Percentiles rank a stretch among this genome's conserved stretches.
Evolutionary conservation across 1,140 invertebrate genomes (phyloP).

Genomic region (Aphaenogaster rudis): DNA sequence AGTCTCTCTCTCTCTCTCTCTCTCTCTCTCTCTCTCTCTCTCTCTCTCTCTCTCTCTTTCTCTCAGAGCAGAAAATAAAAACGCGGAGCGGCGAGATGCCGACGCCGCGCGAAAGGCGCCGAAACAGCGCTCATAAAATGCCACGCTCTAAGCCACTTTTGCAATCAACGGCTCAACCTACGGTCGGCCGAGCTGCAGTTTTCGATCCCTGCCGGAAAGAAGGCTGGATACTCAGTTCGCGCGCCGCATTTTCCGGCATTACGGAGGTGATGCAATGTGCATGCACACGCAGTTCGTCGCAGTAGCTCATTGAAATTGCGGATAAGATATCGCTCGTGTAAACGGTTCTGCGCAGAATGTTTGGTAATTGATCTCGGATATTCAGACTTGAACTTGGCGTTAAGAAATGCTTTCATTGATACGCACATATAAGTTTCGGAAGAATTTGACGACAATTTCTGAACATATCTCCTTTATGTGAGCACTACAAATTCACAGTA

Average conservation of each 20-base stretch:
- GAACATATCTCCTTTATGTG: background rate
- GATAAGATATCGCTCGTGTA: background rate
- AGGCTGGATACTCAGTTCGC: background rate
- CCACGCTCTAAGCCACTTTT: conserved; percentile 66
- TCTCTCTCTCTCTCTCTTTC: background rate
- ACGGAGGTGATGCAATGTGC: background rate
- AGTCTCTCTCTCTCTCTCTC: background rate
- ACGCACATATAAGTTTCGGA: background rate
- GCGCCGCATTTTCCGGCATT: conserved; percentile 15
- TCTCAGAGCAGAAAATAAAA: conserved; percentile 56
- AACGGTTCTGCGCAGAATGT: background rate
- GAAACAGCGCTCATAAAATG: conserved; percentile 69
- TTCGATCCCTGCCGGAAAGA: conserved; percentile 38
- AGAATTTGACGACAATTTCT: background rate
- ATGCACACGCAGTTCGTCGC: background rate
- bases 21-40: background rate
- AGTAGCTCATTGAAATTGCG: conserved; percentile 1
- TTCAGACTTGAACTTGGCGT: background rate
- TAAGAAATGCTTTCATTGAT: background rate
- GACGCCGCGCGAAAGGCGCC: conserved; percentile 56
- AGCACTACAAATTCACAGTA: background rate
- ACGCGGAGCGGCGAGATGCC: conserved; percentile 31
- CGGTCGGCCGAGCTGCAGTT: conserved; percentile 37
- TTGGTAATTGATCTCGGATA: background rate
- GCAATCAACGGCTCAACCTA: conserved; percentile 76